phyloP scores from a whole-genome alignment of 1,140 invertebrate genomes.

The Venturia canescens region DNA sequence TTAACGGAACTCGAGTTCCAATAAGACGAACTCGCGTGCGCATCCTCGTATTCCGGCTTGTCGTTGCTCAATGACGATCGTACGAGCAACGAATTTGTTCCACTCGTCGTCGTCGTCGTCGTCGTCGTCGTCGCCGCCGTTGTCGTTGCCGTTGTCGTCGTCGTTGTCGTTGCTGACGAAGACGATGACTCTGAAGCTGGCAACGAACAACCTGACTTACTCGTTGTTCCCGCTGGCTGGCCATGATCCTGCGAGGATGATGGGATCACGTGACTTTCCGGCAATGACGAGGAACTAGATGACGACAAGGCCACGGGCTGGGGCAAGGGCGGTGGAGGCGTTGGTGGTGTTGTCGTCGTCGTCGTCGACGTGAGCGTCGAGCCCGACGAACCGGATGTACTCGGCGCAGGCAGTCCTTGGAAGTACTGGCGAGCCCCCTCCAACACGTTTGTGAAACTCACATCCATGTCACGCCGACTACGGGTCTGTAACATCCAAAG shows the following conservation, averaged over 20 bases:
- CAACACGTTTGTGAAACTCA: slow-evolving; percentile 86
- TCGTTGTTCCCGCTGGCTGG: not conserved
- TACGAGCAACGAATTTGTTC: slow-evolving; percentile 50
- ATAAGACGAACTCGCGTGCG: slow-evolving; percentile 58
- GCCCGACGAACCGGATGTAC: slow-evolving; percentile 74
- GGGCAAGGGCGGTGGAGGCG: slow-evolving; percentile 57
- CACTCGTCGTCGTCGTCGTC: slow-evolving; percentile 47
- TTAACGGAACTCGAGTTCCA: slow-evolving; percentile 62
- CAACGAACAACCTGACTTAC: slow-evolving; percentile 23
- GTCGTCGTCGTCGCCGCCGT: slow-evolving; percentile 43
- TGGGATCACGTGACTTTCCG: slow-evolving; percentile 14
- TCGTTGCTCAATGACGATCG: slow-evolving; percentile 63
- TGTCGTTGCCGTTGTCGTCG: slow-evolving; percentile 48
- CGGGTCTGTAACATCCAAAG: slow-evolving; percentile 66
- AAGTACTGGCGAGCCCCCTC: slow-evolving; percentile 88
- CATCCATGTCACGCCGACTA: slow-evolving; percentile 83
- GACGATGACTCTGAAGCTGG: slow-evolving; percentile 50
- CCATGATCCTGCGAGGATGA: slow-evolving; percentile 62
- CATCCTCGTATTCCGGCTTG: slow-evolving; percentile 57
- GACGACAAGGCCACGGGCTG: slow-evolving; percentile 74
- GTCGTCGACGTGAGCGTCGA: slow-evolving; percentile 72
- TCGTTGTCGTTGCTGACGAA: slow-evolving; percentile 37
- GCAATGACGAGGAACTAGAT: slow-evolving; percentile 20
- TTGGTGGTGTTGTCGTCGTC: slow-evolving; percentile 28
- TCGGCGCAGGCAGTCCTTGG: slow-evolving; percentile 83